phyloP scores from a whole-genome alignment of 2,888 invertebrate genomes.

The Punctoribates punctum region DNA sequence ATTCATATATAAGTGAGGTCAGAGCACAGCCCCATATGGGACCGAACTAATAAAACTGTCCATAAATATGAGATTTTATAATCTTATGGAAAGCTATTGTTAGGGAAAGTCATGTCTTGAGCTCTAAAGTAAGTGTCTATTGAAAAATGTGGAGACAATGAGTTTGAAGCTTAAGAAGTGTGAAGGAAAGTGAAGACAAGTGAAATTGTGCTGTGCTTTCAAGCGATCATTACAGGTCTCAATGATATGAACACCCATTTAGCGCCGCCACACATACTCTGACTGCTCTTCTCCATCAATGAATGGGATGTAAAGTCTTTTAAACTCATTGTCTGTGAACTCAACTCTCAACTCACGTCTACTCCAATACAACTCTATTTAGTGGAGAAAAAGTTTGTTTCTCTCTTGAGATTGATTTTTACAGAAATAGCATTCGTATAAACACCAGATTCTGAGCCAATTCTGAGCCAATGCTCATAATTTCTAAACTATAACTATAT shows the following conservation, averaged over 20 bases:
- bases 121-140: background rate
- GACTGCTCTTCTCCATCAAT: background rate
- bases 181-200: slow-evolving; percentile 17
- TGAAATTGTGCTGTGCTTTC: background rate
- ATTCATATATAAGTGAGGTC: no score
- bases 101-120: background rate
- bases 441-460: background rate
- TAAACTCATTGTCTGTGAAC: background rate
- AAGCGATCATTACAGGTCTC: slow-evolving; percentile 31
- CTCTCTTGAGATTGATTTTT: slow-evolving; percentile 30
- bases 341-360: slow-evolving; percentile 27
- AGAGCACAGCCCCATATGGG: no score
- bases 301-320: slow-evolving; percentile 20
- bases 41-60: slow-evolving; percentile 67
- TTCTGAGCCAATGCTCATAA: background rate
- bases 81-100: background rate
- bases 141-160: slow-evolving; percentile 18
- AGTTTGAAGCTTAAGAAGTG: background rate
- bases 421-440: slow-evolving; percentile 5
- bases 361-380: slow-evolving; percentile 19
- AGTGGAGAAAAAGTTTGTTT: slow-evolving; percentile 25
- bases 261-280: background rate
- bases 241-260: slow-evolving; percentile 14
- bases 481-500: slow-evolving; percentile 18
- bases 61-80: slow-evolving; percentile 9